Evolutionary conservation across 2,888 invertebrate genomes (phyloP).

Genomic region (Enchytraeus crypticus): DNA sequence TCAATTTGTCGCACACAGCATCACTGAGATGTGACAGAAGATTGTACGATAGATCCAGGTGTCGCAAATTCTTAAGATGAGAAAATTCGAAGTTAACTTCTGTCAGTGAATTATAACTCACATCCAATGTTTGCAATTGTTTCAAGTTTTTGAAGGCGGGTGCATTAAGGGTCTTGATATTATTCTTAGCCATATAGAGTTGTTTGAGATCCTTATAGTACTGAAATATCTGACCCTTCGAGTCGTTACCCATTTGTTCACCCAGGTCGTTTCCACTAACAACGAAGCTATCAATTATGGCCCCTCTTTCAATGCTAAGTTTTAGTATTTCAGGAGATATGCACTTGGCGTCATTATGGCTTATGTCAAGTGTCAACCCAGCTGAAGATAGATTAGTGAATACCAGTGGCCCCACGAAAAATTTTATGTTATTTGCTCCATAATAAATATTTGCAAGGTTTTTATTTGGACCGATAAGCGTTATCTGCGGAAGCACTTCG

Average conservation of each 20-base stretch:
- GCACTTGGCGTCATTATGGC: background rate
- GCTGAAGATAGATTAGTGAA: background rate
- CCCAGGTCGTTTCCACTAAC: background rate
- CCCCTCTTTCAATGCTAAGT: background rate
- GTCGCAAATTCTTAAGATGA: background rate
- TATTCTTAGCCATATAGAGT: conserved; percentile 1
- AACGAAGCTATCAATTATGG: background rate
- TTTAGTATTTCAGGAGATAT: background rate
- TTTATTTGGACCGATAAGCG: background rate
- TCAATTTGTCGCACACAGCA: background rate
- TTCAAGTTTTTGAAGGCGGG: background rate
- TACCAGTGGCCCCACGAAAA: background rate
- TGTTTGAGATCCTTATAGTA: background rate
- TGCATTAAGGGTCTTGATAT: background rate
- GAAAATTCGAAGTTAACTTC: background rate
- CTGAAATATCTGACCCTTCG: background rate
- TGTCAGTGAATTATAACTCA: background rate
- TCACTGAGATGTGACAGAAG: background rate
- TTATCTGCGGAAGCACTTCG: background rate
- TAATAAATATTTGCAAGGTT: background rate
- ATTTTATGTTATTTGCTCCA: background rate
- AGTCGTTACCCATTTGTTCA: background rate
- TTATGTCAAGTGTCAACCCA: background rate
- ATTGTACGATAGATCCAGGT: background rate
- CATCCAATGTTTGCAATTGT: background rate